Conservation (phyloP, 30 jellyfish, hydroid and myxozoan species). For the Phacellophora camtschatica region DNA sequence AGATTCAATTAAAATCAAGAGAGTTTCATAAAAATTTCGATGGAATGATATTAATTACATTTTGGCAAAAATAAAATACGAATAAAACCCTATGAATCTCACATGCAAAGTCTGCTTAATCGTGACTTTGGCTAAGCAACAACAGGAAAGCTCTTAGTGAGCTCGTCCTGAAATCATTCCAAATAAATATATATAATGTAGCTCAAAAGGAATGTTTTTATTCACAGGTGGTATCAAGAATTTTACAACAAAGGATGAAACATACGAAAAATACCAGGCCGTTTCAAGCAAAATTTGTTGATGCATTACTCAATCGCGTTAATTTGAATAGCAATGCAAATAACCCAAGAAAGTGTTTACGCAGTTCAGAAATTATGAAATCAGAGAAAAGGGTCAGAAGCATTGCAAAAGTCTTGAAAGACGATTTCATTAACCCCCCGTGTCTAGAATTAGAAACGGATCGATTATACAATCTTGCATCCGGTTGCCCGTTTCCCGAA, state of each 20-base stretch:
- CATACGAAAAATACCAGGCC: conserved; percentile 27
- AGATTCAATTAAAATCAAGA: background rate
- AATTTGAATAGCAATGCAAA: background rate
- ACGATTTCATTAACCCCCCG: conserved; percentile 22
- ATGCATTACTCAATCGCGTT: background rate
- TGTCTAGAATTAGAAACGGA: conserved; percentile 14
- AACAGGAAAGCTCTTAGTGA: background rate
- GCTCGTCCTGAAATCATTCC: background rate
- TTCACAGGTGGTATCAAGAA: conserved; percentile 10
- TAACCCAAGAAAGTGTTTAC: conserved; percentile 21
- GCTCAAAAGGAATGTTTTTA: background rate
- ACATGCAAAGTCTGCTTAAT: background rate
- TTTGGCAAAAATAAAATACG: background rate
- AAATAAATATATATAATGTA: background rate
- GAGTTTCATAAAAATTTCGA: background rate
- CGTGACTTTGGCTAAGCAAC: background rate
- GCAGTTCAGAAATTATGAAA: conserved; percentile 4
- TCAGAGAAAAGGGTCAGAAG: background rate
- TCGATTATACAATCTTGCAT: conserved; percentile 36
- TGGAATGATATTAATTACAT: background rate
- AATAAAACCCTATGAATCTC: background rate
- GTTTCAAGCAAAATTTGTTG: conserved; percentile 36
- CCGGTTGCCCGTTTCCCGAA: conserved; percentile 42
- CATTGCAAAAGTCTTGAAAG: conserved; percentile 20
- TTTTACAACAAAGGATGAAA: conserved; percentile 8